Base-by-base conservation (phyloP, 37 sponge, comb jelly and placozoan species). In the Spongia lamella region DNA sequence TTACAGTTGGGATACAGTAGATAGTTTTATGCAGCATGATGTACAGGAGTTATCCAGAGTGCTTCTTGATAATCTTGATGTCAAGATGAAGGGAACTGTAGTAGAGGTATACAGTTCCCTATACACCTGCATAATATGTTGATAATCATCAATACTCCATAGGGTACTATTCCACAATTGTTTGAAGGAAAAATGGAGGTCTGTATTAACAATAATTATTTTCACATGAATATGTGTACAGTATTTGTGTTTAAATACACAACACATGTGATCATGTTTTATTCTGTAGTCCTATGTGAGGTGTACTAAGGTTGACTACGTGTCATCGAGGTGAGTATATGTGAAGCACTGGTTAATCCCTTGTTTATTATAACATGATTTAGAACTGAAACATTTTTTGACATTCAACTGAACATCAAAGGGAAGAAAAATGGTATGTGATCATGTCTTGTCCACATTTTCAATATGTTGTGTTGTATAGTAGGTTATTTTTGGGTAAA, bases 11-110 rank as follows among this genome's bases (percentile, higher is more conserved):
- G 96, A 97, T 53, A 91, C 98, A 0, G 63, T 93, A 70, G 98
- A 97, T 56, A 88, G 86, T 5, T 94, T 97, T 73, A 97, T 97
- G 98, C 98, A 97, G 65, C 98, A 97, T 68, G 98, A 97, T 68
- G 83, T 97, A 15, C 98, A 97, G 61, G 98, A 97, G 58, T 73
- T 97, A 68, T 86, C 81, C 56, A 54, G 98, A 78, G 98, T 97
- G 76, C 91, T 93, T 53, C 70, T 97, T 54, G 98, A 97, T 66
- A 94, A 97, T 74, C 70, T 97, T 57, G 96, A 94, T 64, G 86
- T 69, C 68, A 94, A 94, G 75, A 97, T 97, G 98, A 97, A 94
- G 67, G 90, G 87, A 16, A 97, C 98, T 0, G 74, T 81, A 34
- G 98, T 97, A 17, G 95, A 97, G 87, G 93, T 92, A 27, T 61